Base-by-base conservation (phyloP, 2,113 vertebrate genomes). In the Emydura subglobosa region DNA sequence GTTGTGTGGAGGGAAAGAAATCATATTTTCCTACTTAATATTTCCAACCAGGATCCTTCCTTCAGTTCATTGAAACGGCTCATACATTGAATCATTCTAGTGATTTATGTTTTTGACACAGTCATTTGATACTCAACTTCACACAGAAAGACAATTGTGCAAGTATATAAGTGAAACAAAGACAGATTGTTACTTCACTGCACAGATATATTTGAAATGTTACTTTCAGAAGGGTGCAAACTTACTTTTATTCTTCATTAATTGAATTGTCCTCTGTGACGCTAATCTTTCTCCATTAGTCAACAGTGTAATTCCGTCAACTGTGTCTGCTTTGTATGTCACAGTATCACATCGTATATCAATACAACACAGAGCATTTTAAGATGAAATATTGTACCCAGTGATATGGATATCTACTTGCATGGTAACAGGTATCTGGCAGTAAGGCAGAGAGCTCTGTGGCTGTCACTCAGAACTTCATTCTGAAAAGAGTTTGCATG, bases 41-140 rank as follows among this genome's bases (percentile, higher is more conserved):
- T 93, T 50, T 81, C 81, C 83, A 82, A 83, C 27, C 93, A 91
- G 90, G 81, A 27, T 85, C 72, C n/a, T n/a, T 74, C 82, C 79
- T 51, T 34, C 53, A 17, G 50, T 17, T 31, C 9, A 2, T 83
- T 29, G 51, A 86, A 89, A 57, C 89, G 88, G 92, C 86, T 95
- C 89, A 12, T 83, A 14, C 34, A 47, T 50, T 49, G 96, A 94
- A 86, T 3, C 27, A 59, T 93, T 83, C 85, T 19, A 68, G 54
- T 53, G 29, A 86, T 94, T 86, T 82, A 17, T 47, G 93, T 4
- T 1, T 95, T 94, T 88, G 91, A 87, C 87, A 79, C 2, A 0
- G 93, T 95, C 88, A 83, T 96, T 94, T 95, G 95, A 90, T 95
- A 49, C 76, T 86, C 76, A 94, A 1, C 89, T 91, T 96, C 79